Conservation (phyloP, 2,888 invertebrate species). For the Ferdinandea cuprea region DNA sequence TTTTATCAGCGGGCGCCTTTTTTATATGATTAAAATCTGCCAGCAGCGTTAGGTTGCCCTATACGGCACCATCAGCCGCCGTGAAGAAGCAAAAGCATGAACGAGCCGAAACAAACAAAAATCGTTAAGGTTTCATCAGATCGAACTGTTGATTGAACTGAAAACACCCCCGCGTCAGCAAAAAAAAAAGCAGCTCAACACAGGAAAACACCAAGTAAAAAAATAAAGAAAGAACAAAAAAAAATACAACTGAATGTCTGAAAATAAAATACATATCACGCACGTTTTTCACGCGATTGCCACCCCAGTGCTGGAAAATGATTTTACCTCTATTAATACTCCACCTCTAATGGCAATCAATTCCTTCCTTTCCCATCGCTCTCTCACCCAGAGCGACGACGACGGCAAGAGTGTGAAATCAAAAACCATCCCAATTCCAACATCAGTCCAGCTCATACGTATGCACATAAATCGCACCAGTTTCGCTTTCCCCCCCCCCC, state of each 20-base stretch:
- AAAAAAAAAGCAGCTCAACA: conserved; percentile 26
- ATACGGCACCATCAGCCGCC: not conserved
- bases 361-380: conserved; percentile 6
- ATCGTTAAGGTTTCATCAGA: conserved; percentile 43
- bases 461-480: conserved; percentile 58
- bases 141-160: conserved; percentile 73
- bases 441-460: conserved; percentile 37
- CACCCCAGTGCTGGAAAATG: conserved; percentile 38
- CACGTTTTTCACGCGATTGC: conserved; percentile 73
- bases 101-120: not conserved
- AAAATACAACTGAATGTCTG: not conserved
- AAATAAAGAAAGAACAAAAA: not conserved
- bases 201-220: not conserved
- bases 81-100: not conserved
- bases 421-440: conserved; percentile 59
- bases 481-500: not conserved
- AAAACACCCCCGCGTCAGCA: conserved; percentile 58
- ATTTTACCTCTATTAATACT: conserved; percentile 21
- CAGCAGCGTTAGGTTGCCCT: conserved; percentile 29
- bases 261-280: conserved; percentile 57
- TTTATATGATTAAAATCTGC: conserved; percentile 70
- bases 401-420: conserved; percentile 57
- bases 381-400: not conserved
- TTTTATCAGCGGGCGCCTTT: conserved; percentile 57
- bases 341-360: conserved; percentile 29